Conservation (phyloP, 2,113 vertebrate species). For the Clarias macrocephalus region DNA sequence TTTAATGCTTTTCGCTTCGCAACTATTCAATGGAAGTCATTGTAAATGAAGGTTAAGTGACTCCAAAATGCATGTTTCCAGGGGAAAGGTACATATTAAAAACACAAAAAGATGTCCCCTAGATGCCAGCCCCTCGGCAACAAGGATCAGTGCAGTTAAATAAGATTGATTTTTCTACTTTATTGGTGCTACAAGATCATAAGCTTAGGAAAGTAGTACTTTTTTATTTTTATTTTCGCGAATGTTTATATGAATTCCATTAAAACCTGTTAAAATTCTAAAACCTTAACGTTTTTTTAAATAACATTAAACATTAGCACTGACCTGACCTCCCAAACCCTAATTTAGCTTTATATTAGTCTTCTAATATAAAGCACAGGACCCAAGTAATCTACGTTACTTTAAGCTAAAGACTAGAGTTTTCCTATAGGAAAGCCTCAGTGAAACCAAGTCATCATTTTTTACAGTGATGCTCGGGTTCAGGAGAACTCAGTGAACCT, state of each 20-base stretch:
- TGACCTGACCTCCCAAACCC: neutral
- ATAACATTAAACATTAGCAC: no score
- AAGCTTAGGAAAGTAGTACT: neutral
- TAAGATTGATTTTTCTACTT: neutral
- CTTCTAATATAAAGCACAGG: neutral
- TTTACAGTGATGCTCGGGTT: slow-evolving; percentile 8
- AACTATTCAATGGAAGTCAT: neutral
- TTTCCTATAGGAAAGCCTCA: neutral
- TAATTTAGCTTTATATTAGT: no score
- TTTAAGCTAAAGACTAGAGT: neutral
- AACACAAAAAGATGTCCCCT: neutral
- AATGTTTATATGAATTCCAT: neutral
- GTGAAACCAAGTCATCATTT: neutral
- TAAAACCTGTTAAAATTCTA: neutral
- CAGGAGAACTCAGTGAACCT: slow-evolving; percentile 36
- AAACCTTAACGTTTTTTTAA: neutral
- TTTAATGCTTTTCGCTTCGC: neutral
- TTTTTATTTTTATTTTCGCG: no score
- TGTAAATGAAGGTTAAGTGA: neutral
- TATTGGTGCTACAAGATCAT: neutral
- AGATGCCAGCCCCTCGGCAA: neutral
- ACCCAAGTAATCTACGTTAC: neutral
- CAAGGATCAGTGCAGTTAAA: neutral
- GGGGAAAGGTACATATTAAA: neutral
- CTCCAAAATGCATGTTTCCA: neutral